Evolutionary conservation across 2,113 vertebrate species (phyloP).

Genomic region (Lucifuga dentata): DNA sequence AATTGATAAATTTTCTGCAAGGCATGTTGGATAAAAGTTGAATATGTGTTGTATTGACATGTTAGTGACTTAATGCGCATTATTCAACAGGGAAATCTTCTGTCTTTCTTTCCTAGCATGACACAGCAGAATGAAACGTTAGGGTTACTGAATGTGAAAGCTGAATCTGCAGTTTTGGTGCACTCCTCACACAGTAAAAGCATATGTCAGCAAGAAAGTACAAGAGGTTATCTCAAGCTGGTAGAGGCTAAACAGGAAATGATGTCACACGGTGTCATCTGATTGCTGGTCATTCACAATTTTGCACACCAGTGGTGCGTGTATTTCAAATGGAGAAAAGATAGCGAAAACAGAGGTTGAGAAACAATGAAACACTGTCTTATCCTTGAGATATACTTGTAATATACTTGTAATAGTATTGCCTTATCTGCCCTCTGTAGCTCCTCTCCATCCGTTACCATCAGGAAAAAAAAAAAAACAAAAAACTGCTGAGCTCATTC

Average conservation of each 20-base stretch:
- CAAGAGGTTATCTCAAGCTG: conserved; percentile 38
- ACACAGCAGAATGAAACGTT: conserved; percentile 50
- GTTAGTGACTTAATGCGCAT: conserved; percentile 7
- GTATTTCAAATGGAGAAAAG: too few species aligned
- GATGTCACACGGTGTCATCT: conserved; percentile 55
- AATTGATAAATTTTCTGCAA: too few species aligned
- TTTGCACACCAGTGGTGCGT: too few species aligned
- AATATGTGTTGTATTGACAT: not conserved
- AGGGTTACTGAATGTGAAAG: conserved; percentile 3
- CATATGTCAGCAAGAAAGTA: conserved; percentile 51
- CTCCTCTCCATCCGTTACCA: conserved; percentile 1
- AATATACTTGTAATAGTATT: conserved; percentile 7
- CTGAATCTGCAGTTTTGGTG: conserved; percentile 50
- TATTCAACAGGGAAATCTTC: not conserved
- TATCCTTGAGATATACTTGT: conserved; percentile 1
- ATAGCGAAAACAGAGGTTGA: not conserved
- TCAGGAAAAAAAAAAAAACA: too few species aligned
- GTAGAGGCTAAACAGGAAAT: conserved; percentile 49
- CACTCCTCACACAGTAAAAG: conserved; percentile 8
- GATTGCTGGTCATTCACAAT: conserved; percentile 34
- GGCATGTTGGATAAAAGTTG: too few species aligned
- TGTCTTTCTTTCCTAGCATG: conserved; percentile 46
- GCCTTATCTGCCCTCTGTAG: conserved; percentile 9
- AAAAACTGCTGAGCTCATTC: conserved; percentile 5
- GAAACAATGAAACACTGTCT: conserved; percentile 13